These are phyloP conservation scores for Lophura swinhoii DNA, from an alignment of 2,797 vertebrate species.

Conservation along the genomic window DNA sequence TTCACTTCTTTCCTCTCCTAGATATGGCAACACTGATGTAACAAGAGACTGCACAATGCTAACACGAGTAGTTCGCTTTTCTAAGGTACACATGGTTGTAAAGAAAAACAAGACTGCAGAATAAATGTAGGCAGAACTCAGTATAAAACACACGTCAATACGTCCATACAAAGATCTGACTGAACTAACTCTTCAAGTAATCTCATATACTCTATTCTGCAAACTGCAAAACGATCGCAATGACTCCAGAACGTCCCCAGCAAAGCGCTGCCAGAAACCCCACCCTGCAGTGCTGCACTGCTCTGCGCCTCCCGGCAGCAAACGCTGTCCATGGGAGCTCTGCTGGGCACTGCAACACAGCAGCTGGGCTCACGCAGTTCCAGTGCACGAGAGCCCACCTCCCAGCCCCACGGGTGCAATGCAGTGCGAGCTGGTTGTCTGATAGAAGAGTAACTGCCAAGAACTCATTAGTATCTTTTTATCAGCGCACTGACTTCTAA, in stretches of 20 bases:
- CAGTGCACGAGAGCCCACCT: slow-evolving; percentile 34
- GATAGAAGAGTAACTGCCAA: slow-evolving; percentile 45
- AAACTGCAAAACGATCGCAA: not conserved
- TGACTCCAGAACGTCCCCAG: not conserved
- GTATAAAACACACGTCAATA: not conserved
- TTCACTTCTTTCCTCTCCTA: not conserved
- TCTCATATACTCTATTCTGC: not conserved
- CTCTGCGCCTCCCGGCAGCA: not conserved
- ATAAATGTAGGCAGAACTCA: not conserved
- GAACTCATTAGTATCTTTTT: slow-evolving; percentile 46
- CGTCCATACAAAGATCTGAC: not conserved
- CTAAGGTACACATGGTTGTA: not conserved
- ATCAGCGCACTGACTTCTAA: slow-evolving; percentile 22
- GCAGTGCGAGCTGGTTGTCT: slow-evolving; percentile 30
- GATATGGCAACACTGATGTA: not conserved
- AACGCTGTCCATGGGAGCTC: not conserved
- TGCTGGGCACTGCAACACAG: not conserved
- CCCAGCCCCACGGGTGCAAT: slow-evolving; percentile 1
- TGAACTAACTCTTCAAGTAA: slow-evolving; percentile 17
- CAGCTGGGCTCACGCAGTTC: not conserved
- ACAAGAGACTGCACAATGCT: not conserved
- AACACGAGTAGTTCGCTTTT: not conserved
- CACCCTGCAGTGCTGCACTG: not conserved
- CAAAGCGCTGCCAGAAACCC: not conserved
- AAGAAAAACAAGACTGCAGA: not conserved